Percentiles rank a stretch among this genome's conserved stretches.
Evolutionary conservation across 2,888 invertebrate genomes (phyloP).

Genomic region (Acleris sparsana): DNA sequence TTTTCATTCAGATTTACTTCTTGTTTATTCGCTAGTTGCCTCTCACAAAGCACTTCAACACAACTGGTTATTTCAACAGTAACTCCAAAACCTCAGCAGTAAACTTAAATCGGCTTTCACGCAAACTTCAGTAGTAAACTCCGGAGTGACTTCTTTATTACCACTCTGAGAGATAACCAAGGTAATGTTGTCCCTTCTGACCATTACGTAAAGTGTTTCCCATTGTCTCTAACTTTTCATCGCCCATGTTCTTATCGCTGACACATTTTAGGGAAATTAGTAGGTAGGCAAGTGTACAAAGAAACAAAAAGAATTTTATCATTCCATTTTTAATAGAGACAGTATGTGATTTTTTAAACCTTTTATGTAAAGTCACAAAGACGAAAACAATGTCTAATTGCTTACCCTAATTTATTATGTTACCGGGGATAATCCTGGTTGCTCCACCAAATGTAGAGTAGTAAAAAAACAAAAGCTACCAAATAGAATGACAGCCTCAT

Average conservation of each 20-base stretch:
- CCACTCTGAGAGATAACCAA: conserved; percentile 66
- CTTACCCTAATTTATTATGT: neutral
- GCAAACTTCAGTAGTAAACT: conserved; percentile 66
- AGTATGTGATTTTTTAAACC: neutral
- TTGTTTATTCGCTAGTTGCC: neutral
- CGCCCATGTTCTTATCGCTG: conserved; percentile 26
- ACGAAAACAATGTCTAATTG: neutral
- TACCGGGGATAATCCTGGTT: conserved; percentile 18
- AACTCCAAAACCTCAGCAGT: conserved; percentile 34
- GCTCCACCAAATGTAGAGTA: conserved; percentile 1
- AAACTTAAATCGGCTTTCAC: conserved; percentile 43
- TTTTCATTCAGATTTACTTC: neutral
- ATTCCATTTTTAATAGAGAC: conserved; percentile 8
- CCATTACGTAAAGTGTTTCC: conserved; percentile 74
- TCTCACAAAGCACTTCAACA: conserved; percentile 1
- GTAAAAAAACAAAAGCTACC: conserved; percentile 24
- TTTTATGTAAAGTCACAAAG: no score
- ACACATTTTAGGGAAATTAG: conserved; percentile 30
- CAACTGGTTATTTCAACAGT: conserved; percentile 32
- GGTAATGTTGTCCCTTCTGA: conserved; percentile 64
- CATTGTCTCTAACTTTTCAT: conserved; percentile 59
- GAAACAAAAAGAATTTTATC: conserved; percentile 20
- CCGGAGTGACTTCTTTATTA: conserved; percentile 71
- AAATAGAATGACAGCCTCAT: conserved; percentile 26
- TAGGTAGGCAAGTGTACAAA: conserved; percentile 14